phyloP scores from a whole-genome alignment of 2,797 vertebrate genomes.

The Chiroxiphia lanceolata region DNA sequence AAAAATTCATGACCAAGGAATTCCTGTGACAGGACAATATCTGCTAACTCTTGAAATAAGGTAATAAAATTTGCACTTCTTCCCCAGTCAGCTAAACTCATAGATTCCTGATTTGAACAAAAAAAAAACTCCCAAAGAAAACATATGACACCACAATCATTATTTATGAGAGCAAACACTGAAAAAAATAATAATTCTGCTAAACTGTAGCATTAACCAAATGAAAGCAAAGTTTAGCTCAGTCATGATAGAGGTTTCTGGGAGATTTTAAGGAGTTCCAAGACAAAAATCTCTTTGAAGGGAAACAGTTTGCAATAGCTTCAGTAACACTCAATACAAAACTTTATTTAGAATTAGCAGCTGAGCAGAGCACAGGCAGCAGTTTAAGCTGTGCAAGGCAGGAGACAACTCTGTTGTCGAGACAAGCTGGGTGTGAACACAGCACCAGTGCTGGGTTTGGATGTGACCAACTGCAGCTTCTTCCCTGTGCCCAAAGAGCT shows the following conservation, averaged over 20 bases:
- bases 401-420: neutral
- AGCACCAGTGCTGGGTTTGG: neutral
- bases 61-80: neutral
- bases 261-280: neutral
- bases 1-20: neutral
- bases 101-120: neutral
- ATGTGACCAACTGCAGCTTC: neutral
- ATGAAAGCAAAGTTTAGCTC: neutral
- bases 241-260: neutral
- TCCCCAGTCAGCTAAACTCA: neutral
- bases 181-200: neutral
- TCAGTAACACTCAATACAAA: neutral
- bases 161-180: neutral
- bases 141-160: neutral
- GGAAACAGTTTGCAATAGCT: neutral
- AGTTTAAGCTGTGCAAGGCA: neutral
- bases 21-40: neutral
- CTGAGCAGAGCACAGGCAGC: neutral
- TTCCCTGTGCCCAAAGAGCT: neutral
- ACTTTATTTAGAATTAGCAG: neutral
- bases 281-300: neutral
- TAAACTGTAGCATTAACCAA: neutral
- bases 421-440: accelerated
- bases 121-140: neutral
- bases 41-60: neutral